phyloP scores from a whole-genome alignment of 1,140 invertebrate genomes.

The Calephelis virginiensis region DNA sequence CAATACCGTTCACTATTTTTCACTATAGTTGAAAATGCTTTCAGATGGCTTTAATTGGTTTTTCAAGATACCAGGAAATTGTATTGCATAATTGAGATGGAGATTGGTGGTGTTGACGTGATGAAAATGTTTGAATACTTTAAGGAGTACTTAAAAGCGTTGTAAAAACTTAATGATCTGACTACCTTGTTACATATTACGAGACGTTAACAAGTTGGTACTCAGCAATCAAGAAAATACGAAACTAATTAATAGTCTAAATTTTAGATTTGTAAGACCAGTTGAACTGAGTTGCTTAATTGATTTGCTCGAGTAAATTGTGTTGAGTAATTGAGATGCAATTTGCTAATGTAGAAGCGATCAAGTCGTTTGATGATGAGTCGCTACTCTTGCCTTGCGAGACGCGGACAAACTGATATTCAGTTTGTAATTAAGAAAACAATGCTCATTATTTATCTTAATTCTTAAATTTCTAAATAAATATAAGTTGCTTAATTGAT shows the following conservation, averaged over 20 bases:
- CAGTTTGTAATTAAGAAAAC: too few species aligned
- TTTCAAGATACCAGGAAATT: slow-evolving; percentile 40
- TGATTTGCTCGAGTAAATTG: slow-evolving; percentile 48
- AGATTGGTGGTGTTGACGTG: slow-evolving; percentile 33
- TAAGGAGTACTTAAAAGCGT: slow-evolving; percentile 59
- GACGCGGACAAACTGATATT: too few species aligned
- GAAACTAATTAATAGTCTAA: too few species aligned
- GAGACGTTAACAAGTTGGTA: too few species aligned
- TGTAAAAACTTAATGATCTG: slow-evolving; percentile 60
- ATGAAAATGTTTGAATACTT: slow-evolving; percentile 53
- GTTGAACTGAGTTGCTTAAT: slow-evolving; percentile 32
- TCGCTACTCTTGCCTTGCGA: slow-evolving; percentile 22
- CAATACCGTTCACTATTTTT: too few species aligned
- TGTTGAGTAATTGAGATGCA: slow-evolving; percentile 57
- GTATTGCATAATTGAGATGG: slow-evolving; percentile 56
- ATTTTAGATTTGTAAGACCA: neutral
- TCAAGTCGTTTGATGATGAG: slow-evolving; percentile 51
- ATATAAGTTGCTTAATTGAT: too few species aligned
- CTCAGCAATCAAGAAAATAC: too few species aligned
- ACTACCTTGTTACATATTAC: slow-evolving; percentile 28
- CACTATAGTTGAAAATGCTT: too few species aligned
- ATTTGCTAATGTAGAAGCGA: slow-evolving; percentile 34
- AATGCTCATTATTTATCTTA: too few species aligned
- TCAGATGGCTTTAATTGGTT: slow-evolving; percentile 37
- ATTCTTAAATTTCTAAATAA: too few species aligned